Conservation (phyloP, 2,888 invertebrate genomes). For the Caenorhabditis afra region DNA sequence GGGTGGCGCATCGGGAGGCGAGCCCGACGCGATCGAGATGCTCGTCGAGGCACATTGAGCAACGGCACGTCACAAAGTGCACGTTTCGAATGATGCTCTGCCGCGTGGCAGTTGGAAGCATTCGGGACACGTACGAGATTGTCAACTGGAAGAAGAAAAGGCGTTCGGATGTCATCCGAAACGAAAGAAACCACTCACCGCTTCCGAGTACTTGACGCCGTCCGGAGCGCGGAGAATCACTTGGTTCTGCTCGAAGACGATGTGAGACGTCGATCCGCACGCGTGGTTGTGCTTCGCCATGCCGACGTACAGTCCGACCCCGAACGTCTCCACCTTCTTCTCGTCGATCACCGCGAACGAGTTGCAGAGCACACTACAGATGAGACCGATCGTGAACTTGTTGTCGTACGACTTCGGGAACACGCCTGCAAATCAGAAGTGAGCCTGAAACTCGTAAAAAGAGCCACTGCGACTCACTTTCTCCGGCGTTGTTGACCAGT, state of each 20-base stretch:
- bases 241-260: constrained; percentile 35
- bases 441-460: too few relatives aligned
- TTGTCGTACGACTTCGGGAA: too few relatives aligned
- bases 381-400: constrained; percentile 2
- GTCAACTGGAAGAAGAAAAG: constrained; percentile 29
- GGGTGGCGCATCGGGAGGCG: constrained; percentile 11
- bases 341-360: constrained; percentile 48
- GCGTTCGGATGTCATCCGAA: too few relatives aligned
- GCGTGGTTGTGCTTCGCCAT: constrained; percentile 53
- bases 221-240: constrained; percentile 23
- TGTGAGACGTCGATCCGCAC: constrained; percentile 38
- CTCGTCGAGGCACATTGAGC: constrained; percentile 38
- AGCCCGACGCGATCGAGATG: constrained; percentile 37
- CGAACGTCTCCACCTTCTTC: constrained; percentile 34
- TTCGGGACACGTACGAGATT: constrained; percentile 51
- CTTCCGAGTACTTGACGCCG: constrained; percentile 4
- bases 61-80: constrained; percentile 47
- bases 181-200: too few relatives aligned
- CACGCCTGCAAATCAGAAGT: too few relatives aligned
- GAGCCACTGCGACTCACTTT: too few relatives aligned
- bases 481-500: too few relatives aligned
- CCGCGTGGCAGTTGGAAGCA: constrained; percentile 46
- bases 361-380: constrained; percentile 45
- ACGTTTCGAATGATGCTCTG: constrained; percentile 28
- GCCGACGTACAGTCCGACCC: constrained; percentile 41